Evolutionary conservation across 1,140 invertebrate species (phyloP), one percentile per base, ranked within the genome.

Genomic region (Rhyacophila brunnea): DNA sequence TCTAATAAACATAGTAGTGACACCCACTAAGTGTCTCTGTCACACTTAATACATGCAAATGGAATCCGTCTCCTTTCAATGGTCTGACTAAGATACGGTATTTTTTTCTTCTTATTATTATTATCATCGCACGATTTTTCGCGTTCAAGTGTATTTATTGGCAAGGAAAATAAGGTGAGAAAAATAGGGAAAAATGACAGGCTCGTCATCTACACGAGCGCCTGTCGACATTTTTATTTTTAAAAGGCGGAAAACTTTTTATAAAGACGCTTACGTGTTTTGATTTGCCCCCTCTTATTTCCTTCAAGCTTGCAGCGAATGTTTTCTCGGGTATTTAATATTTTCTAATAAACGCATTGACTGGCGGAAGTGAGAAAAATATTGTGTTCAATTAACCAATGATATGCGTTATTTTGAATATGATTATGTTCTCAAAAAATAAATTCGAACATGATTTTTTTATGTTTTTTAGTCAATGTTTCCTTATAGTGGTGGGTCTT

Each of bases 261-360:
- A 53, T 40, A 55, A 55, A 45, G 42, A 34, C 40, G 19, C 40
- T 40, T 40, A 51, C 57, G 53, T 55, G 45, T 60, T 60, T 60
- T 60, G 51, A 55, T 45, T n/a, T 20, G 36, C 28, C n/a, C 55
- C 36, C 55, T 10, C 17, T 19, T n/a, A n/a, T n/a, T n/a, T n/a
- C n/a, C n/a, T n/a, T n/a, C 15, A 9, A 10, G 19, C 19, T 23
- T 15, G 20, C 42, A 20, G n/a, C 52, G 53, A 46, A 50, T 61
- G 47, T 61, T 56, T 56, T 56, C 38, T 35, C 46, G 46, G 38
- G 34, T 19, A 42, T 47, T 61, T 61, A 56, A 36, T 47, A 58
- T 51, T 55, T 47, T 56, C 51, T 51, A 56, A 61, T 61, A 56
- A 61, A 51, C 36, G 59, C 52, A 61, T 50, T 52, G 52, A 56